Conservation (phyloP, 2,113 vertebrate genomes). For the Propithecus coquereli region DNA sequence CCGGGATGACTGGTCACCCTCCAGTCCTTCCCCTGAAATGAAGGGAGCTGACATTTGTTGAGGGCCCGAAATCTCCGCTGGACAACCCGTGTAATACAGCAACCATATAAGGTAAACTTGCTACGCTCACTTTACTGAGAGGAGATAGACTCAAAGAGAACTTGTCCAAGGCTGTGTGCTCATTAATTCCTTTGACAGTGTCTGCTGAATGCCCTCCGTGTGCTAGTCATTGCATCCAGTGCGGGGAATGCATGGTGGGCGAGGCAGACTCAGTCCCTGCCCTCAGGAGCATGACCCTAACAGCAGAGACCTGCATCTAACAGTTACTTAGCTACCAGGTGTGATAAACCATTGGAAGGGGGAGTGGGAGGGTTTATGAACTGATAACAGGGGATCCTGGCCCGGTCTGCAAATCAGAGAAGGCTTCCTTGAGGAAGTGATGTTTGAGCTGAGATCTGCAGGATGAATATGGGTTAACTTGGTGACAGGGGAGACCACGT, state of each 20-base stretch:
- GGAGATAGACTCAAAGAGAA: background rate
- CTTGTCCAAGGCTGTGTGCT: background rate
- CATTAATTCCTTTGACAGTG: background rate
- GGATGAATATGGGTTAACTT: background rate
- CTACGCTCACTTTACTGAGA: background rate
- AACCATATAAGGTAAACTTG: background rate
- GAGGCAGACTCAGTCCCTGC: background rate
- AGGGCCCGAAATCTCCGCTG: background rate
- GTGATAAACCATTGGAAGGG: background rate
- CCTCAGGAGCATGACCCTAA: background rate
- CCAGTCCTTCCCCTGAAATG: background rate
- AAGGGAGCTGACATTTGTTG: background rate
- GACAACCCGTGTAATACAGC: background rate
- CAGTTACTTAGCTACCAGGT: background rate
- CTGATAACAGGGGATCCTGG: background rate
- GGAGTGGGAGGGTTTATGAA: background rate
- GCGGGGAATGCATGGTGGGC: background rate
- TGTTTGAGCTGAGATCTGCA: background rate
- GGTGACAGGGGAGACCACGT: background rate
- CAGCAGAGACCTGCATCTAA: background rate
- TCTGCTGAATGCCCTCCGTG: background rate
- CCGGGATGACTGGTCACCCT: background rate
- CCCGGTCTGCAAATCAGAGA: background rate
- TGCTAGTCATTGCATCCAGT: too few species aligned
- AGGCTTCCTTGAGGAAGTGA: background rate